Evolutionary conservation across 1,140 invertebrate species (phyloP), one percentile per base, ranked within the genome.

Genomic region (Drosophila eugracilis): DNA sequence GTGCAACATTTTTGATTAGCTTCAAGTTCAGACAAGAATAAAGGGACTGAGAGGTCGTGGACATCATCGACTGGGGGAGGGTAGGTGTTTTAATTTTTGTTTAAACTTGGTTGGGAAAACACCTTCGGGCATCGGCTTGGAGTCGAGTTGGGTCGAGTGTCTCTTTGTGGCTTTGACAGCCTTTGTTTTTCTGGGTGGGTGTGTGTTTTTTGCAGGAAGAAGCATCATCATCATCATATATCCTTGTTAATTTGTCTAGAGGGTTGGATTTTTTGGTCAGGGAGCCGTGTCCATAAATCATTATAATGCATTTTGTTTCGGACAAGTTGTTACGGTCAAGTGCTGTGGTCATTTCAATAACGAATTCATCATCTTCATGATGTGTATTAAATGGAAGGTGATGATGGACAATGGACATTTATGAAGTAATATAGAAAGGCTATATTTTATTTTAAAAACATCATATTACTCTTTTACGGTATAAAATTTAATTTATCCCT

Each of bases 151-250:
- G 80, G 73, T 83, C 79, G 78, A 85, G 80, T 85, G 80, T 85
- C 80, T 85, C 81, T 80, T 86, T 85, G 80, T 85, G 80, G 81
- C 62, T 85, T 86, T 85, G 80, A 86, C 81, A 79, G 76, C 62
- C 57, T 85, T 79, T 78, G 79, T 75, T 85, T 85, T 41, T 59
- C n/a, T 72, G 24, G 41, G 39, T 32, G 42, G 45, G 14, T 49
- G 26, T 22, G 41, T 39, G 36, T 47, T n/a, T n/a, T 21, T 36
- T 30, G 42, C 12, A 30, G 42, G n/a, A n/a, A 37, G 15, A 32
- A 36, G 77, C 80, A 80, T 73, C 62, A 81, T 85, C 65, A 75
- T 84, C 77, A 85, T 85, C 76, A 85, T 85, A 86, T 77, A 85
- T 85, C 80, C 80, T 85, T 80, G 80, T 85, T 85, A 85, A 85